Evolutionary conservation across 2,113 vertebrate species (phyloP).

Genomic region (Lota lota): DNA sequence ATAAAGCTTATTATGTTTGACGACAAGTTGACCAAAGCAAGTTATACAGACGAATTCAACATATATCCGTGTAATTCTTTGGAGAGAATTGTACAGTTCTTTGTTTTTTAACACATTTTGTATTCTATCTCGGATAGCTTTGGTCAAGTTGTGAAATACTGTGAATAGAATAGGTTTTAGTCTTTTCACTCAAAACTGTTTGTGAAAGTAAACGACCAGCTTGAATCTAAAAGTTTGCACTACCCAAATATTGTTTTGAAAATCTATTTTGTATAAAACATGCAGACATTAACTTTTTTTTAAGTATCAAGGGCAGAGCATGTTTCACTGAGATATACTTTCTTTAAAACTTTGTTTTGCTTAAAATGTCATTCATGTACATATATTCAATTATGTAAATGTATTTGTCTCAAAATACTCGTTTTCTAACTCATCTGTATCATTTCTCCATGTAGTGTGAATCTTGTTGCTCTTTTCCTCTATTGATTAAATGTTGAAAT

Average conservation of each 20-base stretch:
- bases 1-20: conserved; percentile 48
- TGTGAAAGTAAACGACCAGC: conserved; percentile 76
- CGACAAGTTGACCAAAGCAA: conserved; percentile 68
- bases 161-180: conserved; percentile 64
- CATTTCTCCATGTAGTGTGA: conserved; percentile 83
- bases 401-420: conserved; percentile 70
- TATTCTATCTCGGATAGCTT: conserved; percentile 42
- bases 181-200: conserved; percentile 67
- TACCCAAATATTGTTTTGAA: conserved; percentile 80
- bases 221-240: conserved; percentile 71
- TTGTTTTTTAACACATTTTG: conserved; percentile 33
- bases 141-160: conserved; percentile 67
- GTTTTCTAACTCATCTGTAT: conserved; percentile 88
- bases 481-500: conserved; percentile 81
- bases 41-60: conserved; percentile 38
- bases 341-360: conserved; percentile 77
- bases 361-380: conserved; percentile 83
- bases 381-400: conserved; percentile 91
- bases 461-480: conserved; percentile 55
- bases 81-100: conserved; percentile 49
- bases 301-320: conserved; percentile 80
- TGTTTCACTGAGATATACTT: conserved; percentile 87
- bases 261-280: conserved; percentile 96
- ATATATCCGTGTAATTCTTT: conserved; percentile 29
- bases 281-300: conserved; percentile 79